phyloP scores from a whole-genome alignment of 2,797 vertebrate species.

The Antennarius maculatus region DNA sequence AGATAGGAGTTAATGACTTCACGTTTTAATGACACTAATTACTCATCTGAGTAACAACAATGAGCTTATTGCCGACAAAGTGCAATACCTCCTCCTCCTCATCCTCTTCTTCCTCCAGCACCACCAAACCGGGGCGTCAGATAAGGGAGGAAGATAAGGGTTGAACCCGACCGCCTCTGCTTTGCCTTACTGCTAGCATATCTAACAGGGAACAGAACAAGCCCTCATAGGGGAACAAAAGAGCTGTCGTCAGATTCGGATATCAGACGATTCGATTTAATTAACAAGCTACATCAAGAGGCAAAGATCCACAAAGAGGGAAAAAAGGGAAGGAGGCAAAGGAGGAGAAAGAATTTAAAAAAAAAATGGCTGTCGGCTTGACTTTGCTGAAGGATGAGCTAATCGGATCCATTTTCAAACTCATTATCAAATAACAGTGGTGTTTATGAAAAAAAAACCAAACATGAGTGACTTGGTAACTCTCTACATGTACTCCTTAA shows the following conservation, averaged over 20 bases:
- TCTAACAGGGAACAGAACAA: constrained; percentile 60
- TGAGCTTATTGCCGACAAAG: constrained; percentile 59
- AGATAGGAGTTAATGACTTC: constrained; percentile 69
- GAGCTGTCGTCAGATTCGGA: constrained; percentile 77
- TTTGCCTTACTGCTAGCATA: constrained; percentile 44
- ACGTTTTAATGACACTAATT: constrained; percentile 73
- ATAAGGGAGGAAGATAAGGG: constrained; percentile 46
- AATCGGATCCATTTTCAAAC: constrained; percentile 85
- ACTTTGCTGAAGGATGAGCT: constrained; percentile 80
- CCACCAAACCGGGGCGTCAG: constrained; percentile 41
- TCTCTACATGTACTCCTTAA: constrained; percentile 41
- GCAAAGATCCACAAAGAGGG: constrained; percentile 31
- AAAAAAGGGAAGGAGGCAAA: constrained; percentile 7
- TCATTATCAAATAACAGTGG: constrained; percentile 85
- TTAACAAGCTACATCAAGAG: constrained; percentile 85
- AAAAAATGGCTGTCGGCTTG: constrained; percentile 66
- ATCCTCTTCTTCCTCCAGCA: constrained; percentile 20
- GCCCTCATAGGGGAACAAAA: constrained; percentile 78
- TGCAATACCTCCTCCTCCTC: constrained; percentile 40
- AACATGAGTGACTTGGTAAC: constrained; percentile 55
- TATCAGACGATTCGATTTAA: constrained; percentile 86
- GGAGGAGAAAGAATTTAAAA: constrained; percentile 1
- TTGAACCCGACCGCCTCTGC: constrained; percentile 35
- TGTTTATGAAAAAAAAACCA: constrained; percentile 75
- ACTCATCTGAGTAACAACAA: constrained; percentile 69